Percentiles rank a stretch among this genome's conserved stretches.
Conservation (phyloP, 2,888 invertebrate species). For the Drosophila aldrichi region DNA sequence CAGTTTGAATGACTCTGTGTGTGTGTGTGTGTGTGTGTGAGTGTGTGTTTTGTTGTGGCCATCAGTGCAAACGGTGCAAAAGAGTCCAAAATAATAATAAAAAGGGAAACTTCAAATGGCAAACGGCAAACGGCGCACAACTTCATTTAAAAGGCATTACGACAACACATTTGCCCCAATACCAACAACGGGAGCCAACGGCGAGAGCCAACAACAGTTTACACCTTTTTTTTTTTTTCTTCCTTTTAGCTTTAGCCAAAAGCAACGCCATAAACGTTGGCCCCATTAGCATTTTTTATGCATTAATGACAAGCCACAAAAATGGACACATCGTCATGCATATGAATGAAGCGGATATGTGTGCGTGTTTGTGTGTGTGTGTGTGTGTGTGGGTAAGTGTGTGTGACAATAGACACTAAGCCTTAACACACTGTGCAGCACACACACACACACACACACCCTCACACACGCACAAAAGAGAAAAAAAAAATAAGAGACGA, state of each 20-base stretch:
- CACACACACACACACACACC: background rate
- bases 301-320: conserved; percentile 80
- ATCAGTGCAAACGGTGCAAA: conserved; percentile 72
- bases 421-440: conserved; percentile 60
- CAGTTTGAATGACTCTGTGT: conserved; percentile 1
- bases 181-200: conserved; percentile 45
- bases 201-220: conserved; percentile 61
- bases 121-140: conserved; percentile 79
- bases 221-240: conserved; percentile 57
- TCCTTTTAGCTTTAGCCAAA: conserved; percentile 45
- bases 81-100: conserved; percentile 49
- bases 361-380: conserved; percentile 6
- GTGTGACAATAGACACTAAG: conserved; percentile 75
- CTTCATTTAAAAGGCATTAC: conserved; percentile 79
- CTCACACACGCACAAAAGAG: conserved; percentile 3
- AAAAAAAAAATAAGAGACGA: conserved; percentile 4
- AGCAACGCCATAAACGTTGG: conserved; percentile 71
- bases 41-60: conserved; percentile 44
- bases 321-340: conserved; percentile 79
- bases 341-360: conserved; percentile 65
- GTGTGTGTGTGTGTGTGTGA: conserved; percentile 17
- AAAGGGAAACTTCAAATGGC: conserved; percentile 72
- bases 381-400: background rate
- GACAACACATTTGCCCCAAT: conserved; percentile 66
- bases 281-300: conserved; percentile 78